Evolutionary conservation across 2,113 vertebrate species (phyloP).

Genomic region (Chionodraco myersi): DNA sequence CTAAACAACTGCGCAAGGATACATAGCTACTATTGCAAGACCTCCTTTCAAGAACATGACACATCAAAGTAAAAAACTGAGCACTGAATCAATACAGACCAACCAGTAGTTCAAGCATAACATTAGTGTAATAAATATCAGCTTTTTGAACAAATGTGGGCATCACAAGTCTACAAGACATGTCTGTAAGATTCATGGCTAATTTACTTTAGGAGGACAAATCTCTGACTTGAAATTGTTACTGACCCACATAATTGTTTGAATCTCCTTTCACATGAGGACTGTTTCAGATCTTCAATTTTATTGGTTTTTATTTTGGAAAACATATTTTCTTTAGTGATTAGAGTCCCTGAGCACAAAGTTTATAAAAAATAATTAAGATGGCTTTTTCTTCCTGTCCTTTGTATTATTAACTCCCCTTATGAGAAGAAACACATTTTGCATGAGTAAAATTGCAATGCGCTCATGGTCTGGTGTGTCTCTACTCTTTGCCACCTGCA

Average conservation of each 20-base stretch:
- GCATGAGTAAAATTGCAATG: conserved; percentile 80
- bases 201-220: background rate
- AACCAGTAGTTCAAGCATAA: no score
- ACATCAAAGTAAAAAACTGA: no score
- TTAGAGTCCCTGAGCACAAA: no score
- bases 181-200: background rate
- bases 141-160: background rate
- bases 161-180: background rate
- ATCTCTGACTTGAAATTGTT: background rate
- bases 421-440: conserved; percentile 69
- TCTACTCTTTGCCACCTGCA: no score
- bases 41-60: background rate
- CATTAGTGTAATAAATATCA: no score
- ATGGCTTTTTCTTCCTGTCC: background rate
- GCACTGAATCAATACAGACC: no score
- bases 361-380: background rate
- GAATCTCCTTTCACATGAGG: background rate
- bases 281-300: background rate
- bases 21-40: background rate
- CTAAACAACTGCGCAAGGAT: no score
- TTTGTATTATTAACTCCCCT: background rate
- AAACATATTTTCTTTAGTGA: no score
- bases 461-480: conserved; percentile 29
- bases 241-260: no score
- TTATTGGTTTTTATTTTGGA: background rate